Evolutionary conservation across 2,113 vertebrate genomes (phyloP).

Genomic region (Phalacrocorax pelagicus): DNA sequence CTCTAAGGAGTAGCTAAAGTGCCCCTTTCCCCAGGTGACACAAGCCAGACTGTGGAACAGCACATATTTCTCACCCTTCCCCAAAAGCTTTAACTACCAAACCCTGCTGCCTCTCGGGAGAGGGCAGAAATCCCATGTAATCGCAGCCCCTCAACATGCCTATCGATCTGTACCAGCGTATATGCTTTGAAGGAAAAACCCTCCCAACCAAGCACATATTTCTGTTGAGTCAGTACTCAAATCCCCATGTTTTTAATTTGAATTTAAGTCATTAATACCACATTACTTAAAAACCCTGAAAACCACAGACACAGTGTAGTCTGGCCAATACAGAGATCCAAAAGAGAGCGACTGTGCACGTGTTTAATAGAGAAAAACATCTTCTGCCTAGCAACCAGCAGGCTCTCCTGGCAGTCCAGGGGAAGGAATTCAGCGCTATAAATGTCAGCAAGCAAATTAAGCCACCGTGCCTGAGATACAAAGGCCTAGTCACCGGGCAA

Average conservation of each 20-base stretch:
- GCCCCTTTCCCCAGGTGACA: not conserved
- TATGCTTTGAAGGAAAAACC: not conserved
- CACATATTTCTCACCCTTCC: not conserved
- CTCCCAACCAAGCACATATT: not conserved
- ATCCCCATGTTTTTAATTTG: not conserved
- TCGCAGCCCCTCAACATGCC: not conserved
- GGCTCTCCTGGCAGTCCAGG: not conserved
- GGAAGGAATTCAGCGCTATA: slow-evolving; percentile 14
- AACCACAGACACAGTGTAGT: not conserved
- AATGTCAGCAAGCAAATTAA: slow-evolving; percentile 51
- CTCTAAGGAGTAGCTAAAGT: not conserved
- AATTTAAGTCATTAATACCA: slow-evolving; percentile 23
- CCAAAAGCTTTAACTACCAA: not conserved
- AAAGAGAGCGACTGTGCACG: not conserved
- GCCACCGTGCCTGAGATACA: not conserved
- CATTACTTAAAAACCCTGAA: not conserved
- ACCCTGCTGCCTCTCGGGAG: not conserved
- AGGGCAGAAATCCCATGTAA: not conserved
- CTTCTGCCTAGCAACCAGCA: slow-evolving; percentile 54
- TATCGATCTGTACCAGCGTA: not conserved
- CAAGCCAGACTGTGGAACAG: not conserved
- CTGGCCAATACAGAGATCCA: not conserved
- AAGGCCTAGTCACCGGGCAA: not conserved
- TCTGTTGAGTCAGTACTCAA: not conserved
- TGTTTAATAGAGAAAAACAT: slow-evolving; percentile 30